phyloP scores from a whole-genome alignment of 2,888 invertebrate species.

The Lithophane semibrunnea region DNA sequence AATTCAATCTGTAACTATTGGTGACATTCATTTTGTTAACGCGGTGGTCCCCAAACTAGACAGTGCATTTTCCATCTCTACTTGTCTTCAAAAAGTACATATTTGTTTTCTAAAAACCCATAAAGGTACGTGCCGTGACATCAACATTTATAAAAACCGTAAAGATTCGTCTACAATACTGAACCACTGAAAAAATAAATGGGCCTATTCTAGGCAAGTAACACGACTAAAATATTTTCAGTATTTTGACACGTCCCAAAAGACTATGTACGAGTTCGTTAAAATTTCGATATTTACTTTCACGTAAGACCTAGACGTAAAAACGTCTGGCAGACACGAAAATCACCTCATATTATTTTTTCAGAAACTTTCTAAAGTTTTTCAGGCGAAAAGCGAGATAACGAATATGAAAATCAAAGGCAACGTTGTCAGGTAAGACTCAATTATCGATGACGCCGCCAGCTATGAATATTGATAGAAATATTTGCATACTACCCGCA shows the following conservation, averaged over 20 bases:
- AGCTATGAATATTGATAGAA: constrained; percentile 86
- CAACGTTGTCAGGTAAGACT: constrained; percentile 79
- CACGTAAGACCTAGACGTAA: constrained; percentile 8
- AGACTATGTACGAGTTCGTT: constrained; percentile 19
- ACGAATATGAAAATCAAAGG: constrained; percentile 77
- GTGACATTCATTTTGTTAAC: too few relatives aligned
- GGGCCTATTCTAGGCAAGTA: neutral
- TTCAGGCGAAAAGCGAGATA: constrained; percentile 62
- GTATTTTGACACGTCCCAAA: constrained; percentile 42
- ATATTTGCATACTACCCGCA: constrained; percentile 82
- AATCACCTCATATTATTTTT: constrained; percentile 32
- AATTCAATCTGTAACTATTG: too few relatives aligned
- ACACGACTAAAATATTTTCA: constrained; percentile 4
- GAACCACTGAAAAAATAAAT: neutral
- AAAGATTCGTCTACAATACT: neutral
- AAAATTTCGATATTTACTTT: constrained; percentile 41
- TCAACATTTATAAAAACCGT: neutral
- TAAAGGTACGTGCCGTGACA: neutral
- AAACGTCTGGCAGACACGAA: constrained; percentile 23
- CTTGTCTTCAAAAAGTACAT: neutral
- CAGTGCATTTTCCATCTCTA: neutral
- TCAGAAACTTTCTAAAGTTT: constrained; percentile 49
- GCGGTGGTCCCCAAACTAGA: too few relatives aligned
- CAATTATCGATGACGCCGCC: constrained; percentile 82
- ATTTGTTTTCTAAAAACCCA: neutral